These are phyloP conservation scores for Spialia ferax DNA, from an alignment of 2,888 invertebrate species.

Conservation along the genomic window DNA sequence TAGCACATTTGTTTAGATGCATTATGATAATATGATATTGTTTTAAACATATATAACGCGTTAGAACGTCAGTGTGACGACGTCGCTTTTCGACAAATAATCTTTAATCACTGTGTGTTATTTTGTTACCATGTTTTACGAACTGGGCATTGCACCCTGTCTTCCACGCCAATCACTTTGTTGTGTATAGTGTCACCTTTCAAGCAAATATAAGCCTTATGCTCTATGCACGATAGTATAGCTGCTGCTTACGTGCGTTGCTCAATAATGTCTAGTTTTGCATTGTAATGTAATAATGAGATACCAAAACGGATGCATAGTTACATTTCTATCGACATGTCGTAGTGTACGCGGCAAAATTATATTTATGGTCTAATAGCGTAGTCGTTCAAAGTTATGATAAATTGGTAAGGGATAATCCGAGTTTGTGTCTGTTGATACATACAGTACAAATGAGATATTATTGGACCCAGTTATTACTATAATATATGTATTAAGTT, in stretches of 20 bases:
- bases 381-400: background rate
- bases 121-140: conserved; percentile 73
- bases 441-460: conserved; percentile 6
- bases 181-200: conserved; percentile 71
- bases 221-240: conserved; percentile 35
- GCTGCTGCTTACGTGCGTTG: conserved; percentile 52
- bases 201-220: conserved; percentile 40
- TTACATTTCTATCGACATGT: conserved; percentile 32
- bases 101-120: conserved; percentile 44
- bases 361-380: conserved; percentile 15
- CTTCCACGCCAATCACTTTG: conserved; percentile 72
- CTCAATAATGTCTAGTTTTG: conserved; percentile 80
- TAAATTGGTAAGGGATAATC: background rate
- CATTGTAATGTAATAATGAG: conserved; percentile 50
- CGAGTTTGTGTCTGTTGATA: background rate
- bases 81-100: conserved; percentile 29
- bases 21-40: conserved; percentile 30
- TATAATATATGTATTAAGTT: background rate
- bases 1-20: conserved; percentile 22
- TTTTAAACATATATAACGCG: conserved; percentile 58
- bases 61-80: conserved; percentile 29
- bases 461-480: conserved; percentile 24
- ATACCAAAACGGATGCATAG: conserved; percentile 42
- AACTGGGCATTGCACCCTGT: conserved; percentile 70
- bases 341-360: conserved; percentile 24